phyloP scores from a whole-genome alignment of 2,888 invertebrate species.

The Ecliptopera silaceata region DNA sequence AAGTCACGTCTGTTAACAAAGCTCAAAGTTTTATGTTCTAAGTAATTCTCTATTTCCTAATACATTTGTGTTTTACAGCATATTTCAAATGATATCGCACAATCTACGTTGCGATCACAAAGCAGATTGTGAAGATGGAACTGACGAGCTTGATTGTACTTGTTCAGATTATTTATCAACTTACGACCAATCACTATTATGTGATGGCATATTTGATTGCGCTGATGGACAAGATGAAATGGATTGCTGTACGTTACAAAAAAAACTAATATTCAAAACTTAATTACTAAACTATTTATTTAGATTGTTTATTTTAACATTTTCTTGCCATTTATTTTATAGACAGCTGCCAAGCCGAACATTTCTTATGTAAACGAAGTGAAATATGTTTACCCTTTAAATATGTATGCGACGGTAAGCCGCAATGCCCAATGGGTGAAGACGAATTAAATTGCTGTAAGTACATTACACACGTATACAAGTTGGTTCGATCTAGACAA shows the following conservation, averaged over 20 bases:
- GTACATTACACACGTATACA: constrained; percentile 48
- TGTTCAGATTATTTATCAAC: constrained; percentile 87
- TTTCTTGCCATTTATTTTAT: constrained; percentile 25
- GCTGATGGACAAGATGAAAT: constrained; percentile 89
- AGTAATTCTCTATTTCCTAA: neutral
- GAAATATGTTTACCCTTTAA: constrained; percentile 84
- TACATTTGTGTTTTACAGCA: constrained; percentile 68
- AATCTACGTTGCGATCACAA: constrained; percentile 85
- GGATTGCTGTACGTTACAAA: constrained; percentile 85
- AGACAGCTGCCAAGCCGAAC: constrained; percentile 83
- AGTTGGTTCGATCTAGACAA: too few relatives aligned
- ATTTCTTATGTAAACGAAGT: constrained; percentile 86
- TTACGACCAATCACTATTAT: constrained; percentile 82
- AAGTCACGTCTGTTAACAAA: constrained; percentile 26
- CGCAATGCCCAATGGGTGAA: constrained; percentile 87
- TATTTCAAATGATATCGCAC: constrained; percentile 85
- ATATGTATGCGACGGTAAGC: constrained; percentile 85
- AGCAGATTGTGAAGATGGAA: constrained; percentile 91
- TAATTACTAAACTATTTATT: neutral
- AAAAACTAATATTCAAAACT: neutral
- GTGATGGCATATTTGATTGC: constrained; percentile 90
- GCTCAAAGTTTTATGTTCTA: neutral
- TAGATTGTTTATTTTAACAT: too few relatives aligned
- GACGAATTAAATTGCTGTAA: constrained; percentile 92
- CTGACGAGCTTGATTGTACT: constrained; percentile 88